Conservation (phyloP, 92 coral and sea anemone species). For the Zoanthus sansibaricus region DNA sequence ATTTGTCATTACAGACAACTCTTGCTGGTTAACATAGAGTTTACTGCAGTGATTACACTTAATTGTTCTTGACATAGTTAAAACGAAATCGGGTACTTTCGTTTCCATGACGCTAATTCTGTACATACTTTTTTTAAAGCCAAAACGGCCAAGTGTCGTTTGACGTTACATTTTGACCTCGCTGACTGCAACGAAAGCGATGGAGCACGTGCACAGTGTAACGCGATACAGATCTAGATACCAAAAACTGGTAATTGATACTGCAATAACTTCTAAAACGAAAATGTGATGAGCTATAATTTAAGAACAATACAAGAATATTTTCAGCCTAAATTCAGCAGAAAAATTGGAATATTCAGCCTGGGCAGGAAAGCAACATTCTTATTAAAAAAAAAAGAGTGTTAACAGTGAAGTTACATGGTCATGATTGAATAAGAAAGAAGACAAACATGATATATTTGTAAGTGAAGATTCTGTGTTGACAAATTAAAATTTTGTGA, state of each 20-base stretch:
- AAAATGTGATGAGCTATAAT: not conserved
- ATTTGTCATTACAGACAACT: slow-evolving; percentile 36
- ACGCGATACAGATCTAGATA: slow-evolving; percentile 43
- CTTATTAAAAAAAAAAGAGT: not conserved
- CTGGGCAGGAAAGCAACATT: not conserved
- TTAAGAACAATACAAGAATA: too few relatives aligned
- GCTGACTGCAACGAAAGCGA: slow-evolving; percentile 13
- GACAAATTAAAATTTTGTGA: too few relatives aligned
- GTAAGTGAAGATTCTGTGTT: too few relatives aligned
- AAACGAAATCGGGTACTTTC: slow-evolving; percentile 44
- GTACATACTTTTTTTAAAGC: slow-evolving; percentile 56
- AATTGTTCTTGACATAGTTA: slow-evolving; percentile 29
- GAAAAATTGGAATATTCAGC: not conserved
- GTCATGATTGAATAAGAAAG: too few relatives aligned
- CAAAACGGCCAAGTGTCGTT: slow-evolving; percentile 55
- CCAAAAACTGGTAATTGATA: not conserved
- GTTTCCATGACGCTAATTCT: slow-evolving; percentile 35
- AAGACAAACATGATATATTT: too few relatives aligned
- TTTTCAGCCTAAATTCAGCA: too few relatives aligned
- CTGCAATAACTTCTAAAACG: not conserved
- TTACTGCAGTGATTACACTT: slow-evolving; percentile 41
- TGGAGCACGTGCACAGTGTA: slow-evolving; percentile 51
- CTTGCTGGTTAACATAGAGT: slow-evolving; percentile 48
- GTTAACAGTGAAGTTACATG: not conserved
- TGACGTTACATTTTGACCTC: slow-evolving; percentile 46